Percentiles rank a stretch among this genome's conserved stretches.
Evolutionary conservation across 2,888 invertebrate species (phyloP).

Genomic region (Oxycera nigricornis): DNA sequence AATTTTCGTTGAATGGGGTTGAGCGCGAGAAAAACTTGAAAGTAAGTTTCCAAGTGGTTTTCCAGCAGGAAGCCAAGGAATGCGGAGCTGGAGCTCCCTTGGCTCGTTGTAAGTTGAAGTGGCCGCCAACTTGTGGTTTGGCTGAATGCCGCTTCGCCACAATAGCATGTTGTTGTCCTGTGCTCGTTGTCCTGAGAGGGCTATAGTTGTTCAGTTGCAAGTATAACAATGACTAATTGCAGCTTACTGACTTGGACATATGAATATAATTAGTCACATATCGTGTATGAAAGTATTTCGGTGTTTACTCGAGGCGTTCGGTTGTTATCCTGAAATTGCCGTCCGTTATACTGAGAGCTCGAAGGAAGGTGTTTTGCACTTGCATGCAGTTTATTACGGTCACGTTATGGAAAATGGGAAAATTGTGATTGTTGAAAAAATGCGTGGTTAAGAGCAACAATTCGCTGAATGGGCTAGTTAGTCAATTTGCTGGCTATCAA

Average conservation of each 20-base stretch:
- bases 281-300: background rate
- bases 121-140: constrained; percentile 35
- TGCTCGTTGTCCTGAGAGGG: background rate
- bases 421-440: background rate
- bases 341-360: background rate
- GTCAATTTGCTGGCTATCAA: no score
- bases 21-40: constrained; percentile 5
- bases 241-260: background rate
- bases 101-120: constrained; percentile 15
- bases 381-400: constrained; percentile 7
- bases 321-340: no score
- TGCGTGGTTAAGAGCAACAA: no score
- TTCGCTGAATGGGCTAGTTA: no score
- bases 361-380: background rate
- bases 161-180: background rate
- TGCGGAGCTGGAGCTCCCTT: constrained; percentile 25
- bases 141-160: constrained; percentile 25
- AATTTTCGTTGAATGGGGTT: background rate
- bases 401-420: background rate
- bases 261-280: constrained; percentile 20
- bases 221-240: constrained; percentile 25
- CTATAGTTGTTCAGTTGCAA: background rate
- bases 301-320: background rate
- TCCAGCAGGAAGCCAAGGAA: constrained; percentile 32
- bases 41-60: constrained; percentile 8